Conservation (phyloP, 2,797 vertebrate genomes). For the Columba guinea region DNA sequence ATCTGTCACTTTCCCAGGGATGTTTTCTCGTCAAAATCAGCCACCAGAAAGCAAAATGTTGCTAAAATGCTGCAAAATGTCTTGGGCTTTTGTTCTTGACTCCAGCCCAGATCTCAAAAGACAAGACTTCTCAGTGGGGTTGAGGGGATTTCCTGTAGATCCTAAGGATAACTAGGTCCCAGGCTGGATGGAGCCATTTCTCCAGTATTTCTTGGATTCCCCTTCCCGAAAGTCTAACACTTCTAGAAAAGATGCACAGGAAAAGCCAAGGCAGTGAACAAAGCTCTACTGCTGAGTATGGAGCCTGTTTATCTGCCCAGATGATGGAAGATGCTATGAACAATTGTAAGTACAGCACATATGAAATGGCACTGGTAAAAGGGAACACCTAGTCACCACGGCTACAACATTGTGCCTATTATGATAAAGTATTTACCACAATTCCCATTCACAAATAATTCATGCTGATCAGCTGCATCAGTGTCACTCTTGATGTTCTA, state of each 20-base stretch:
- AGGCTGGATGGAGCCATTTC: neutral
- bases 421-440: neutral
- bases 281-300: neutral
- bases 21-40: neutral
- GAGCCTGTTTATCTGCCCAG: neutral
- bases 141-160: neutral
- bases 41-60: neutral
- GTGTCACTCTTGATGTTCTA: neutral
- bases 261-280: neutral
- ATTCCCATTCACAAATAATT: constrained; percentile 36
- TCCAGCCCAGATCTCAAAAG: neutral
- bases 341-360: neutral
- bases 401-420: neutral
- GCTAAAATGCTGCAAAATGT: neutral
- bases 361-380: neutral
- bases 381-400: neutral
- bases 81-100: neutral
- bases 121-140: neutral
- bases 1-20: neutral
- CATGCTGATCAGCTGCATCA: neutral
- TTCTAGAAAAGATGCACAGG: neutral
- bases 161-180: neutral
- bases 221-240: neutral
- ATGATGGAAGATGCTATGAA: rapidly evolving
- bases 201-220: neutral